A percentile compares a stretch with the other conserved stretches of the same genome.
phyloP scores from a whole-genome alignment of 2,888 invertebrate genomes.

The Melinaea menophilus region DNA sequence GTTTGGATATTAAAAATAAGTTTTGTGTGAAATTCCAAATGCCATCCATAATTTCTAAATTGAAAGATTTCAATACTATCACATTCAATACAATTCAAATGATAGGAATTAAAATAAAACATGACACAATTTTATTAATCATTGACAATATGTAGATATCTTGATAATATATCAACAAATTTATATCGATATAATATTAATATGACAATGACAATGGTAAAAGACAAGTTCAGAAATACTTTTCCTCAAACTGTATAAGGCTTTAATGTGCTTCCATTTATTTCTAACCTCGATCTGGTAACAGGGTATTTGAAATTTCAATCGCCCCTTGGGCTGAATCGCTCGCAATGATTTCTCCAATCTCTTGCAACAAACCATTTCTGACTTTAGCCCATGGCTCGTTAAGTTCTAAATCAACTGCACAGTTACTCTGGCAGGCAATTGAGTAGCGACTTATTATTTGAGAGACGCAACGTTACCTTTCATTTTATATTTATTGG shows the following conservation, averaged over 20 bases:
- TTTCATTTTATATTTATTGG: constrained; percentile 27
- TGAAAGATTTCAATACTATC: too few relatives aligned
- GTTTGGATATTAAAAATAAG: too few relatives aligned
- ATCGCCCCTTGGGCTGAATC: constrained; percentile 57
- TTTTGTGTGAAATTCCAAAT: too few relatives aligned
- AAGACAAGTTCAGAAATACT: constrained; percentile 15
- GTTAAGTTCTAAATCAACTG: constrained; percentile 15
- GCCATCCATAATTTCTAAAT: too few relatives aligned
- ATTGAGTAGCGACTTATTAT: constrained; percentile 30
- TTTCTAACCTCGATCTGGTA: constrained; percentile 64
- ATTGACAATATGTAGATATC: too few relatives aligned
- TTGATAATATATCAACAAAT: too few relatives aligned
- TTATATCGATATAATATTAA: too few relatives aligned
- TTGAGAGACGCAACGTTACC: constrained; percentile 29
- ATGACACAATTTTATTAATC: too few relatives aligned
- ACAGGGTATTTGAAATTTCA: constrained; percentile 73
- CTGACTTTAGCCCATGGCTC: constrained; percentile 9
- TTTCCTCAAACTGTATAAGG: constrained; percentile 16
- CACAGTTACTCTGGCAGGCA: constrained; percentile 20
- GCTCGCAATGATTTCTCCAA: constrained; percentile 46
- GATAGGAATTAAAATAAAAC: too few relatives aligned
- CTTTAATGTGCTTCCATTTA: constrained; percentile 48
- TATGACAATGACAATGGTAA: too few relatives aligned
- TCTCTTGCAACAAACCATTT: constrained; percentile 14
- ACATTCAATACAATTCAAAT: too few relatives aligned